Percentiles rank a stretch among this genome's conserved stretches.
These are phyloP conservation scores for Drosophila peninsularis DNA, from an alignment of 2,888 invertebrate species.

Conservation along the genomic window DNA sequence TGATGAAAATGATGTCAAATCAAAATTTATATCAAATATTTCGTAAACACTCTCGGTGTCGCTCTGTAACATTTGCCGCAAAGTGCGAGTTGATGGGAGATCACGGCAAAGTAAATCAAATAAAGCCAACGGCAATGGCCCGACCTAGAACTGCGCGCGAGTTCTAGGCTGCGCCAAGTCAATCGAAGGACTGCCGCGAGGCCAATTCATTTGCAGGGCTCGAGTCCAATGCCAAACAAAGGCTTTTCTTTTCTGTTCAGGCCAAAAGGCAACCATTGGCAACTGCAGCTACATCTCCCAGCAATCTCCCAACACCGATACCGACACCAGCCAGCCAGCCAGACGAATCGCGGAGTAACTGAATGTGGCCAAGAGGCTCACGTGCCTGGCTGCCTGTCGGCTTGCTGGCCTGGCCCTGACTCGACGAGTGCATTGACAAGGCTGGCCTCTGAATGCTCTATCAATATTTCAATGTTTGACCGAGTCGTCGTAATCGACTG, in stretches of 20 bases:
- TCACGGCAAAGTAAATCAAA: not conserved
- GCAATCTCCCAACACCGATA: not conserved
- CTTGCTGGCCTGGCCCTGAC: slow-evolving; percentile 24
- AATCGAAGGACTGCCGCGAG: slow-evolving; percentile 37
- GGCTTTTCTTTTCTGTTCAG: slow-evolving; percentile 7
- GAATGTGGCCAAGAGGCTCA: slow-evolving; percentile 44
- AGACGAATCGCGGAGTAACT: slow-evolving; percentile 53
- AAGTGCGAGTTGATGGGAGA: not conserved
- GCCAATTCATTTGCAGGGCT: slow-evolving; percentile 21
- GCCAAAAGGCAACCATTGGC: slow-evolving; percentile 29
- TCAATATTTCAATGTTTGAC: slow-evolving; percentile 75
- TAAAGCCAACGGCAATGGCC: not conserved
- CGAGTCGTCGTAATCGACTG: slow-evolving; percentile 65
- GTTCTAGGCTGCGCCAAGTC: slow-evolving; percentile 2
- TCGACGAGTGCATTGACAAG: slow-evolving; percentile 13
- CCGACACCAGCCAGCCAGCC: not conserved
- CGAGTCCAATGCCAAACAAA: slow-evolving; percentile 40
- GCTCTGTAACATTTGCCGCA: not conserved
- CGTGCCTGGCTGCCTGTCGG: slow-evolving; percentile 41
- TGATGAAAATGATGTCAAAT: not conserved
- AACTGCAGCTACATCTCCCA: slow-evolving; percentile 11
- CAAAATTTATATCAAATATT: not conserved
- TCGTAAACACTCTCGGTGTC: slow-evolving; percentile 1
- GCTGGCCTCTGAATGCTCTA: slow-evolving; percentile 1
- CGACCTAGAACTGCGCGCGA: slow-evolving; percentile 55